A percentile compares a stretch with the other conserved stretches of the same genome.
Conservation (phyloP, 2,888 invertebrate genomes). For the Rhamnusium bicolor region DNA sequence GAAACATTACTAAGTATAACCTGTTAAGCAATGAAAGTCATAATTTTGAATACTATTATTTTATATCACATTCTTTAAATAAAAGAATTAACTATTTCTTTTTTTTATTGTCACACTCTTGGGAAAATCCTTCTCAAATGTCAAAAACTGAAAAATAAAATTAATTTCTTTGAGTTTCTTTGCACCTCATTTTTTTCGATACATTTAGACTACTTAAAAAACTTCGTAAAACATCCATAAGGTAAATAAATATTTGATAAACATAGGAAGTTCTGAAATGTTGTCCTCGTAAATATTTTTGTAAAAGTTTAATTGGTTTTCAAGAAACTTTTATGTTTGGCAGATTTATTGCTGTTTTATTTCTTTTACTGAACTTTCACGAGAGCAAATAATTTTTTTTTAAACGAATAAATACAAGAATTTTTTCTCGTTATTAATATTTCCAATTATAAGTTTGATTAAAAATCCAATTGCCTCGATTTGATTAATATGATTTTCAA, state of each 20-base stretch:
- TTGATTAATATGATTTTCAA: background rate
- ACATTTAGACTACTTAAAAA: background rate
- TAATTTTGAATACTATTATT: too few species aligned
- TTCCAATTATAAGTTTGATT: background rate
- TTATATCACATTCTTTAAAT: too few species aligned
- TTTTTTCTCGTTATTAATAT: background rate
- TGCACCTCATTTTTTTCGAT: background rate
- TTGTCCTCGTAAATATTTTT: background rate
- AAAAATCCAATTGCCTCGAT: background rate
- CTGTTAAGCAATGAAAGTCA: too few species aligned
- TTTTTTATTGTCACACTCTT: too few species aligned
- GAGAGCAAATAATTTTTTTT: background rate
- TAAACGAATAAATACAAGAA: background rate
- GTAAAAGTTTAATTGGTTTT: conserved; percentile 19
- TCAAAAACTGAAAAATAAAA: too few species aligned
- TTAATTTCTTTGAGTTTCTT: too few species aligned
- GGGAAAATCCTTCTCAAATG: too few species aligned
- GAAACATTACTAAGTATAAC: too few species aligned
- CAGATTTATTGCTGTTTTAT: conserved; percentile 13
- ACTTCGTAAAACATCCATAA: background rate
- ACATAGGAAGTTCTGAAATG: background rate
- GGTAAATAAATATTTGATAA: background rate
- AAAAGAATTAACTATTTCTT: too few species aligned
- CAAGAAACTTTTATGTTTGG: conserved; percentile 11
- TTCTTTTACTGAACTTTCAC: background rate